These are phyloP conservation scores for Alsophila aescularia DNA, from an alignment of 2,888 invertebrate species.

Conservation along the genomic window DNA sequence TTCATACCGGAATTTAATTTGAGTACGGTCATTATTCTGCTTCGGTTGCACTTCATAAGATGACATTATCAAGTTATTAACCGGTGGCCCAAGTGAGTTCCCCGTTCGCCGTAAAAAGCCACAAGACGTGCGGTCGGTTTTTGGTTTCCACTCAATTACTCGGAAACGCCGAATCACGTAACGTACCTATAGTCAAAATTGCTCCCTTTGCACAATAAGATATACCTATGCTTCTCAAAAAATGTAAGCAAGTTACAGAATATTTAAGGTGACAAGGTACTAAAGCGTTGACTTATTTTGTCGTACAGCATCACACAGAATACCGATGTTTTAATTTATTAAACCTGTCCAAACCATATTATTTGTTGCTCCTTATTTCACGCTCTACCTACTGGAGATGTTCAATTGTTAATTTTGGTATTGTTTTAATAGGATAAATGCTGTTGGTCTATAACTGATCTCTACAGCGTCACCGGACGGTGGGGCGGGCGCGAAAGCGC, in stretches of 20 bases:
- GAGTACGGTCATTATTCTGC: conserved; percentile 14
- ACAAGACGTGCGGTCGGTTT: conserved; percentile 13
- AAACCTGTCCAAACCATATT: conserved; percentile 1
- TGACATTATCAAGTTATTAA: conserved; percentile 26
- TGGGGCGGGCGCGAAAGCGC: no score
- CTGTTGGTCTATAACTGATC: no score
- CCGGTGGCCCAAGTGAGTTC: conserved; percentile 22
- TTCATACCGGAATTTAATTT: conserved; percentile 15
- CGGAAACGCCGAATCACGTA: conserved; percentile 17
- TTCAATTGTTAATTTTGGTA: neutral
- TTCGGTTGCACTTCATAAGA: conserved; percentile 17
- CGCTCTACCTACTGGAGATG: neutral
- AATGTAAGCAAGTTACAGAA: neutral
- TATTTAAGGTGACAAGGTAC: neutral
- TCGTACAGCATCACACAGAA: neutral
- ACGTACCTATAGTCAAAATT: neutral
- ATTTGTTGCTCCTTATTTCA: neutral
- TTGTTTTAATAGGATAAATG: no score
- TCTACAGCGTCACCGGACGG: no score
- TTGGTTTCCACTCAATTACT: conserved; percentile 22
- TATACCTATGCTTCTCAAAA: neutral
- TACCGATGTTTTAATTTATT: neutral
- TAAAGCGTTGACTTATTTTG: neutral
- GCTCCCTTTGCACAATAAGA: neutral
- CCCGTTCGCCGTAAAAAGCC: conserved; percentile 24